These are phyloP conservation scores for Cochlearius cochlearius DNA, from an alignment of 2,113 vertebrate genomes.

Conservation along the genomic window DNA sequence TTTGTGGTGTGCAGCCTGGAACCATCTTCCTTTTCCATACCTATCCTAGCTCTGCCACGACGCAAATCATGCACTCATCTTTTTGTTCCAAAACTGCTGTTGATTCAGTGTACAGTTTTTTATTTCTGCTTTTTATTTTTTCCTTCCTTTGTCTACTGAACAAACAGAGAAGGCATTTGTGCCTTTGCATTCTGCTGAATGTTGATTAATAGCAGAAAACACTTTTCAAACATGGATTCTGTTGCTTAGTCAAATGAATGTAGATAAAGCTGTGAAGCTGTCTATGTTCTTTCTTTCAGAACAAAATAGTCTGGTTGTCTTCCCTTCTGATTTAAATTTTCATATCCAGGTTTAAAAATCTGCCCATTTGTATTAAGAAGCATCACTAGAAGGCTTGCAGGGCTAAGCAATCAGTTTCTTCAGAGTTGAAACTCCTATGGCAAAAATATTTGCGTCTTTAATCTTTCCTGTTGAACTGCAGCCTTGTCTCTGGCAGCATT, in stretches of 20 bases:
- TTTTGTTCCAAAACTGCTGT: neutral
- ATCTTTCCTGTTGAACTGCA: neutral
- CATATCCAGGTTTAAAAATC: neutral
- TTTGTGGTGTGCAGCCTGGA: neutral
- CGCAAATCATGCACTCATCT: neutral
- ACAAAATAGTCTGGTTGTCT: neutral
- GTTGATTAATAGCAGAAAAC: neutral
- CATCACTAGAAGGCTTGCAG: neutral
- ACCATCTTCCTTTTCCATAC: neutral
- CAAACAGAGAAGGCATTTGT: neutral
- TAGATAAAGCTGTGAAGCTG: neutral
- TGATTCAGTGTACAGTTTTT: neutral
- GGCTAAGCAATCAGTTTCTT: neutral
- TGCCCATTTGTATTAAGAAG: neutral
- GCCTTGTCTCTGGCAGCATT: neutral
- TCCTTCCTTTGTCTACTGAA: neutral
- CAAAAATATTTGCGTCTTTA: neutral
- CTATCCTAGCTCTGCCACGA: neutral
- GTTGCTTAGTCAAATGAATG: neutral
- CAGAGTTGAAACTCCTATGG: neutral
- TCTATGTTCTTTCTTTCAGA: neutral
- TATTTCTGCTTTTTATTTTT: neutral
- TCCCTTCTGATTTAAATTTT: neutral
- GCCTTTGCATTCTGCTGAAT: neutral
- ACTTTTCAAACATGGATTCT: neutral